Evolutionary conservation across 1,140 invertebrate genomes (phyloP).

Genomic region (Scylla paramamosain): DNA sequence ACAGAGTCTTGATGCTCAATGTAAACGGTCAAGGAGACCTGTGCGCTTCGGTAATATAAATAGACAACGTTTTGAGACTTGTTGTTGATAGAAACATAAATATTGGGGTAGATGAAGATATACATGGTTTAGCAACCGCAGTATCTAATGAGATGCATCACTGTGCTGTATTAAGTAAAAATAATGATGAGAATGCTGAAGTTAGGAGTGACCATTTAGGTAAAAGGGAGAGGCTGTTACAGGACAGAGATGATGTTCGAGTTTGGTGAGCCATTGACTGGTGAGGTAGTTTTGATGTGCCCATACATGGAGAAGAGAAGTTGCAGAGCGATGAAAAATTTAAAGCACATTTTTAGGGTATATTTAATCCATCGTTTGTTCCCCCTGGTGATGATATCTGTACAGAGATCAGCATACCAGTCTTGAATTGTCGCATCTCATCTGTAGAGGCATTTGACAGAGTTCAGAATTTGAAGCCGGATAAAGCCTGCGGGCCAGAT

Average conservation of each 20-base stretch:
- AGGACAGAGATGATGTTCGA: slow-evolving; percentile 30
- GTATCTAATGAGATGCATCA: background rate
- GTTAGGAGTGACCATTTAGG: background rate
- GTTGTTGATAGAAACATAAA: background rate
- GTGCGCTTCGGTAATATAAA: background rate
- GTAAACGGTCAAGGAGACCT: background rate
- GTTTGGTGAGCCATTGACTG: slow-evolving; percentile 43
- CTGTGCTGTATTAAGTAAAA: background rate
- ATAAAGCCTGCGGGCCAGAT: background rate
- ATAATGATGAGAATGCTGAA: too few relatives aligned
- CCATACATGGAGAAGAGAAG: background rate
- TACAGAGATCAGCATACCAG: too few relatives aligned
- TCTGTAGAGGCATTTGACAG: background rate
- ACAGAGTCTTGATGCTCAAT: background rate
- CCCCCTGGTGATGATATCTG: background rate
- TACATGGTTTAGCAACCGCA: background rate
- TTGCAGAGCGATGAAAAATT: slow-evolving; percentile 35
- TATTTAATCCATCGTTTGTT: too few relatives aligned
- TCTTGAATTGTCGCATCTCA: background rate
- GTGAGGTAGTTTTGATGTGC: slow-evolving; percentile 34
- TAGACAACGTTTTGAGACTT: background rate
- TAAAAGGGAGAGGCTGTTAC: background rate
- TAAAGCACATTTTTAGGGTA: slow-evolving; percentile 36
- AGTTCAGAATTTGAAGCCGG: too few relatives aligned
- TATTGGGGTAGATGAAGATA: background rate